Base-by-base conservation (phyloP, 1,140 invertebrate genomes). In the Alviniconcha marisindica region DNA sequence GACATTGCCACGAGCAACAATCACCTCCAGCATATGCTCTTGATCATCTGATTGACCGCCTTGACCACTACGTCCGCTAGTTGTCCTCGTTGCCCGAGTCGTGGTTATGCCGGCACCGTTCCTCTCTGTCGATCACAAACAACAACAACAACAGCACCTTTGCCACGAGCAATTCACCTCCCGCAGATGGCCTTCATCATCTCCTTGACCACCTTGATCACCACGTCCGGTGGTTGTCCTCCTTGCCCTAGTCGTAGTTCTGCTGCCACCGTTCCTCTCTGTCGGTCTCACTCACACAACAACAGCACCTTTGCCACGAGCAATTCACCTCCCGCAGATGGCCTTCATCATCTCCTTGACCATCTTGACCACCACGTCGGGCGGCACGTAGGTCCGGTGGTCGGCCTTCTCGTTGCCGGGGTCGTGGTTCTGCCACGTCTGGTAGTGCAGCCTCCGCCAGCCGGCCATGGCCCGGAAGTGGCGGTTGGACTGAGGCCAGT, bases 401-500 rank as follows among this genome's bases (percentile, higher is more conserved):
- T 87, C 84, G 0, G 40, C n/a, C 36, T 84, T 83, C 84, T 92
- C 90, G 83, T 89, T 89, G 0, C 51, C 54, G 0, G 33, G 18
- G 38, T 92, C 86, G 7, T 28, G 73, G 85, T 92, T 92, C 36
- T 88, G 83, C 90, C 91, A 93, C 36, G 80, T 84, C 33, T 81
- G 31, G 83, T 92, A 92, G 36, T 86, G 85, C 28, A 93, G 83
- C 14, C 87, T 84, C 63, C 91, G 71, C 92, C 92, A 93, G 18
- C 71, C 63, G n/a, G 90, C 89, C 83, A 92, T 90, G 15, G 88
- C 77, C 54, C 82, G 71, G 84, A 92, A 93, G 80, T 92, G 92
- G 12, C 56, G 69, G 69, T 91, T 90, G n/a, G 77, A 44, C 31
- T 81, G 83, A 0, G 87, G 63, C 83, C 85, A 90, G 83, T 92